Percentiles rank a stretch among this genome's conserved stretches.
Evolutionary conservation across 2,797 vertebrate genomes (phyloP).

Genomic region (Stomatorhinus walkeri): DNA sequence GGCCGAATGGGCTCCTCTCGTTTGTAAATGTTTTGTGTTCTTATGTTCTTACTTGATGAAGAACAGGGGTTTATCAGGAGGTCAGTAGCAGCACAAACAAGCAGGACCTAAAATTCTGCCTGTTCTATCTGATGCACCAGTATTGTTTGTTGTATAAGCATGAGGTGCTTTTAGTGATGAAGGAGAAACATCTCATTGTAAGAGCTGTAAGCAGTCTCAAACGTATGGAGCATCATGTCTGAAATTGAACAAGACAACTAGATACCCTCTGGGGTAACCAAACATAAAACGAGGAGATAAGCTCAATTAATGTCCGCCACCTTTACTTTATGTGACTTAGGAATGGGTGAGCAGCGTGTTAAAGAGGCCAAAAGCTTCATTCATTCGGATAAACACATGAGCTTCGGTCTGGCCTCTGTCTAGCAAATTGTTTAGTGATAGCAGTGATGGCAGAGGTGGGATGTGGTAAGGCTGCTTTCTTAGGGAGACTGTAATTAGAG

Average conservation of each 20-base stretch:
- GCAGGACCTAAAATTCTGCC: not conserved
- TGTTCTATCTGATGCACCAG: not conserved
- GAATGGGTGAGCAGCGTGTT: conserved; percentile 31
- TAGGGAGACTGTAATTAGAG: not conserved
- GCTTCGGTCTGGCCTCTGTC: conserved; percentile 29
- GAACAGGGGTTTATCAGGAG: not conserved
- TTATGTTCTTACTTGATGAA: not conserved
- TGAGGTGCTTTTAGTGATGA: not conserved
- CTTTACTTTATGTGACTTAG: conserved; percentile 20
- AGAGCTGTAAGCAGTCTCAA: not conserved
- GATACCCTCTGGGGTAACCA: conserved; percentile 7
- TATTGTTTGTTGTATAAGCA: not conserved
- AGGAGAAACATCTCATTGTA: not conserved
- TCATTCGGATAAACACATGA: conserved; percentile 33
- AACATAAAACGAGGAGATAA: conserved; percentile 22
- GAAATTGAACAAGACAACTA: not conserved
- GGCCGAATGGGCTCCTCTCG: not conserved
- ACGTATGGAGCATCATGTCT: not conserved
- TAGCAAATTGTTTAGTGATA: conserved; percentile 28
- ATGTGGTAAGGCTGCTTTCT: not conserved
- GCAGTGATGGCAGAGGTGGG: conserved; percentile 11
- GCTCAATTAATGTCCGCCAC: conserved; percentile 29
- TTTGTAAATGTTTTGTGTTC: not conserved
- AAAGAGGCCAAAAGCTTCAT: conserved; percentile 31
- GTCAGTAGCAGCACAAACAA: not conserved